Percentiles rank a stretch among this genome's conserved stretches.
These are phyloP conservation scores for Gymnorhina tibicen DNA, from an alignment of 2,113 vertebrate species.

Conservation along the genomic window DNA sequence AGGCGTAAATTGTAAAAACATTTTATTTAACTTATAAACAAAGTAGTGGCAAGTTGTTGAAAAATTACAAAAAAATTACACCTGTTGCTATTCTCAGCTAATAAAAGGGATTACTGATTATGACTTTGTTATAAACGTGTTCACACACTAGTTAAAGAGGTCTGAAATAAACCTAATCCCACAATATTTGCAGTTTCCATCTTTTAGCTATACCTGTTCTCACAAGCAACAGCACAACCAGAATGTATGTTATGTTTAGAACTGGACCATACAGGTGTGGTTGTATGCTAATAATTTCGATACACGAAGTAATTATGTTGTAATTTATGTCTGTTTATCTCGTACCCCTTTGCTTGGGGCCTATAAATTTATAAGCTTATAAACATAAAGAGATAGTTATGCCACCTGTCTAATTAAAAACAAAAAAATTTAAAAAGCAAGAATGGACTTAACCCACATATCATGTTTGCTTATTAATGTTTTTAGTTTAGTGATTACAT, in stretches of 20 bases:
- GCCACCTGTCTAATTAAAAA: background rate
- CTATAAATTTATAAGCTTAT: background rate
- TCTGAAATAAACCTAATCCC: background rate
- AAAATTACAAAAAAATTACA: background rate
- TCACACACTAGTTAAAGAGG: background rate
- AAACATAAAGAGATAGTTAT: background rate
- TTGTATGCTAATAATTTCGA: background rate
- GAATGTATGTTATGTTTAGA: background rate
- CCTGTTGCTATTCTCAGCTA: background rate
- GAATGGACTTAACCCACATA: background rate
- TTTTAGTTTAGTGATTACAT: background rate
- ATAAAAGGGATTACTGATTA: background rate
- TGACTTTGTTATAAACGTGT: background rate
- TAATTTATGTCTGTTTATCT: background rate
- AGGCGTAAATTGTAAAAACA: background rate
- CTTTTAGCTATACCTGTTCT: background rate
- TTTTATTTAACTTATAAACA: constrained; percentile 24
- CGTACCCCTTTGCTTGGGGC: background rate
- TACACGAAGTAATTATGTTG: background rate
- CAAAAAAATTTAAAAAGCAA: background rate
- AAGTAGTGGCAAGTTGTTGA: background rate
- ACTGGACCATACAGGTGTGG: background rate
- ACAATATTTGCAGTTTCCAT: background rate
- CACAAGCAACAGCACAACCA: background rate
- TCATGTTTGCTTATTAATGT: background rate